Evolutionary conservation across 1,140 invertebrate genomes (phyloP).

Genomic region (Acromyrmex echinatior): DNA sequence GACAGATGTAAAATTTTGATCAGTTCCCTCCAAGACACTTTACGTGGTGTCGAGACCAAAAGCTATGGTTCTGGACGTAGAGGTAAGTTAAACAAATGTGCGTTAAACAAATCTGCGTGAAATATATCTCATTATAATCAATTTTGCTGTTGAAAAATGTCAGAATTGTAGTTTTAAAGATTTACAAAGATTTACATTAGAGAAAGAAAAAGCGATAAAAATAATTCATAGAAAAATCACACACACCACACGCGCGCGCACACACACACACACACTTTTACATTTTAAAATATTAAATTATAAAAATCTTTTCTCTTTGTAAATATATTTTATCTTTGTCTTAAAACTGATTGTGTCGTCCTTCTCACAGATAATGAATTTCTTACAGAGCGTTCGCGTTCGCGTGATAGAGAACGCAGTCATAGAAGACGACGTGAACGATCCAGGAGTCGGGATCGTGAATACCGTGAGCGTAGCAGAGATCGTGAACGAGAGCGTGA

Average conservation of each 20-base stretch:
- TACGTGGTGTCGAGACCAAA: conserved; percentile 98
- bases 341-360: neutral
- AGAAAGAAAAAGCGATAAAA: neutral
- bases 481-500: conserved; percentile 89
- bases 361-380: conserved; percentile 22
- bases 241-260: too few species aligned
- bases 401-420: conserved; percentile 92
- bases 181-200: conserved; percentile 15
- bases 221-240: conserved; percentile 21
- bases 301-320: neutral
- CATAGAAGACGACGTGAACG: conserved; percentile 91
- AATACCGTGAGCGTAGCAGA: conserved; percentile 91
- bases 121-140: neutral
- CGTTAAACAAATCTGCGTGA: neutral
- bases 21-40: conserved; percentile 97
- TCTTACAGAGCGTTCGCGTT: conserved; percentile 90
- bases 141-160: conserved; percentile 3
- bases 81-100: conserved; percentile 80
- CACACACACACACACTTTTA: neutral
- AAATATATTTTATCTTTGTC: neutral
- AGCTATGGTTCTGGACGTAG: conserved; percentile 93
- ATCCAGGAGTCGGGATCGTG: conserved; percentile 93
- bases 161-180: neutral
- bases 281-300: neutral
- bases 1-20: conserved; percentile 99